Evolutionary conservation across 2,797 vertebrate species (phyloP).

Genomic region (Uromys caudimaculatus): DNA sequence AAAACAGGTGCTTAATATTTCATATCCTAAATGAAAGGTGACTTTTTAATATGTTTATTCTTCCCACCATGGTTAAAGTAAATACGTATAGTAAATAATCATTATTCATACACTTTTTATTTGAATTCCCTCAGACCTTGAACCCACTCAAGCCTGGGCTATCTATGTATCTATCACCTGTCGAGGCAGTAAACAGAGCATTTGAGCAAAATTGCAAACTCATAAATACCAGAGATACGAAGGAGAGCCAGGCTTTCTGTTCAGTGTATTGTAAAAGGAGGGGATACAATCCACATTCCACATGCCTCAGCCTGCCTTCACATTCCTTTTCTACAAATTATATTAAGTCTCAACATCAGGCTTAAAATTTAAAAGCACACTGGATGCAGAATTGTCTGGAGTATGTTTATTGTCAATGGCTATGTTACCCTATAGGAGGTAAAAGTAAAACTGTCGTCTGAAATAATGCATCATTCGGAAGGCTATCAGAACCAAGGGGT

Average conservation of each 20-base stretch:
- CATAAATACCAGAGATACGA: not conserved
- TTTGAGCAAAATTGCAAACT: not conserved
- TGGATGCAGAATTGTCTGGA: not conserved
- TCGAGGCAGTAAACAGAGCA: not conserved
- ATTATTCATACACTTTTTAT: slow-evolving; percentile 3
- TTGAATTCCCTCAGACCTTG: not conserved
- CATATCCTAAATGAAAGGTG: not conserved
- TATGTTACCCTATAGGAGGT: not conserved
- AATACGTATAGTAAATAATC: not conserved
- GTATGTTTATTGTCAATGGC: not conserved
- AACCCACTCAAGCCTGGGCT: not conserved
- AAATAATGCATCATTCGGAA: not conserved
- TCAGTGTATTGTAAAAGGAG: not conserved
- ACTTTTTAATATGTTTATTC: slow-evolving; percentile 5
- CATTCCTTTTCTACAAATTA: not conserved
- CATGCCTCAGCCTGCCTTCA: not conserved
- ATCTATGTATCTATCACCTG: not conserved
- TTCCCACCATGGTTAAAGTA: not conserved
- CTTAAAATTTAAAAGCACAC: not conserved
- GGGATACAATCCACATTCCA: too few species aligned
- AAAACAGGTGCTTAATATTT: slow-evolving; percentile 19
- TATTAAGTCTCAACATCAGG: not conserved
- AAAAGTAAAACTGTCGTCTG: not conserved
- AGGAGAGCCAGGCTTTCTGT: not conserved
- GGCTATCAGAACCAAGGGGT: not conserved